phyloP scores from a whole-genome alignment of 2,888 invertebrate genomes.

The Gonocerus acuteangulatus region DNA sequence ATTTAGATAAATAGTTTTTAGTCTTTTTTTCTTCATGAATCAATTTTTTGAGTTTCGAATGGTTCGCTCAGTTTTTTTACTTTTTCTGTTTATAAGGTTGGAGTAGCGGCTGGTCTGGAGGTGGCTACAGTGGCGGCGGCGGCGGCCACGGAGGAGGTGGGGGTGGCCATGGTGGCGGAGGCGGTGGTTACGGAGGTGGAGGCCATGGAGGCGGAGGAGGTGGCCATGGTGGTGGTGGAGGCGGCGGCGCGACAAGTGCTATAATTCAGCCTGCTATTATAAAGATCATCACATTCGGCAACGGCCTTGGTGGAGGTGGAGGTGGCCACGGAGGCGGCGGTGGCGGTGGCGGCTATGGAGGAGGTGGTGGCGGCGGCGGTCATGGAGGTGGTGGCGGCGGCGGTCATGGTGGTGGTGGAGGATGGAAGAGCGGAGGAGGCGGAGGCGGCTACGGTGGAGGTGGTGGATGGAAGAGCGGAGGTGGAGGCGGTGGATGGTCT shows the following conservation, averaged over 20 bases:
- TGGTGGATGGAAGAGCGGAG: neutral
- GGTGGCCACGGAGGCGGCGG: constrained; percentile 9
- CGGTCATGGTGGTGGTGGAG: neutral
- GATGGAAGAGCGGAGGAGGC: neutral
- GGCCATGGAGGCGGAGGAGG: neutral
- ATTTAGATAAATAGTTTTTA: too few relatives aligned
- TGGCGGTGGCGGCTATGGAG: constrained; percentile 2
- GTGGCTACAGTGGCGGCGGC: neutral
- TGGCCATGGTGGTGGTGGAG: constrained; percentile 6
- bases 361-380: neutral
- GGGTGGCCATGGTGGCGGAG: neutral
- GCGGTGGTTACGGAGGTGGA: neutral
- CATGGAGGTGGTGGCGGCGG: constrained; percentile 7
- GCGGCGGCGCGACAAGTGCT: neutral
- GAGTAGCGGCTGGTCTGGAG: neutral
- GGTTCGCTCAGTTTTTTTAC: too few relatives aligned
- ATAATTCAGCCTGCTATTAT: constrained; percentile 8
- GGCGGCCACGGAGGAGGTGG: neutral
- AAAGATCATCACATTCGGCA: constrained; percentile 7
- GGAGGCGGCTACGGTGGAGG: neutral
- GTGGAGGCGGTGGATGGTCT: constrained; percentile 15
- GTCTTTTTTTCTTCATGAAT: too few relatives aligned
- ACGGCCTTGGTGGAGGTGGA: constrained; percentile 18
- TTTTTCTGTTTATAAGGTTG: too few relatives aligned
- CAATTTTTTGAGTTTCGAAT: too few relatives aligned